Evolutionary conservation across 2,113 vertebrate species (phyloP), one percentile per base, ranked within the genome.

Genomic region (Scatophagus argus): DNA sequence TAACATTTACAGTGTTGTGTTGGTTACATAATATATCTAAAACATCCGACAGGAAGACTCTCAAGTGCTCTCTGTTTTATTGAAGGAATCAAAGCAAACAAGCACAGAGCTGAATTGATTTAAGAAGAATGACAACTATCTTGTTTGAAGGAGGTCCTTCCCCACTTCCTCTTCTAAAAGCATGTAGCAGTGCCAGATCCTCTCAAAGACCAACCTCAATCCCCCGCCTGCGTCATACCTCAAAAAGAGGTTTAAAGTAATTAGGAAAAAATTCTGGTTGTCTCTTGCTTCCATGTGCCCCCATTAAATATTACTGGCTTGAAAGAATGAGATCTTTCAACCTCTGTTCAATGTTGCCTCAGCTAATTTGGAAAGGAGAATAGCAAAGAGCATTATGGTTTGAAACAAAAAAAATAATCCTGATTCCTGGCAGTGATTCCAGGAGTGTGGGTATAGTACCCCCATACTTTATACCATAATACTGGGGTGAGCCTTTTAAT

Each of bases 231-330:
- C 62, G 7, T 89, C 87, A 74, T 84, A 38, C 60, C 55, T 79
- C 68, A 71, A 73, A 54, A 74, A 32, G 75, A 73, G 69, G 71
- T 81, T 89, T 76, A 71, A 77, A 54, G 86, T 79, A 70, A 87
- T 90, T 87, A 86, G 89, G 88, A 91, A 89, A 88, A 74, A 36
- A 85, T 87, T 58, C 29, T 62, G 63, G 62, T 86, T 60, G 74
- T 65, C 64, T 84, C 55, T 44, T 62, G 70, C 85, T 88, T 77
- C 69, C 76, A 64, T 84, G 74, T 54, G 80, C 67, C 73, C 60
- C 78, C 71, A 56, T 65, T 58, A 76, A 86, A 79, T 60, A 21
- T 27, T 66, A 78, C 47, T 82, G 82, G 84, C 74, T 76, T 66
- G 56, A 66, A 79, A 70, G 60, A 72, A 82, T 73, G 44, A 68